These are phyloP conservation scores for Rhinatrema bivittatum DNA, from an alignment of 2,797 vertebrate genomes.

Conservation along the genomic window DNA sequence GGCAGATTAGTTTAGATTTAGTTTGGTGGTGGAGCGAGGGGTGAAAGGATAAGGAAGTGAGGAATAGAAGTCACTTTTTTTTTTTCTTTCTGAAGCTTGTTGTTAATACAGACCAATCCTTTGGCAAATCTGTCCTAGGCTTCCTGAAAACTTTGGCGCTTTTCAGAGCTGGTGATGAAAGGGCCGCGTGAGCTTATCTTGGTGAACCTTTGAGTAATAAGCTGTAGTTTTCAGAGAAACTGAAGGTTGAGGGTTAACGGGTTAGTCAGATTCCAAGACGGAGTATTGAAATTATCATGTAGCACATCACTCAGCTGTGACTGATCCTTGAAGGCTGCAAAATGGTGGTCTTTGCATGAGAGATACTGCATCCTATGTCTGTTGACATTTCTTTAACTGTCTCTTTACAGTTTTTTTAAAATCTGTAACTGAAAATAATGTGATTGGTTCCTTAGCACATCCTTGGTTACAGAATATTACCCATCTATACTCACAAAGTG, in stretches of 20 bases:
- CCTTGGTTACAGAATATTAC: no score
- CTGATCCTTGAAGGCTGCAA: slow-evolving; percentile 50
- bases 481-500: no score
- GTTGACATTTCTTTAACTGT: slow-evolving; percentile 32
- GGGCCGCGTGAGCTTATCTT: slow-evolving; percentile 11
- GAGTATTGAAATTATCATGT: slow-evolving; percentile 58
- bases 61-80: slow-evolving; percentile 10
- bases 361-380: slow-evolving; percentile 39
- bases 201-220: slow-evolving; percentile 16
- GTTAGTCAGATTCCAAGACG: slow-evolving; percentile 33
- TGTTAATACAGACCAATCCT: slow-evolving; percentile 26
- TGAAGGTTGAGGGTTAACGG: slow-evolving; percentile 15
- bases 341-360: slow-evolving; percentile 37
- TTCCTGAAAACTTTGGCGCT: slow-evolving; percentile 23
- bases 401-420: no score
- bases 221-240: slow-evolving; percentile 27
- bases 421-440: no score
- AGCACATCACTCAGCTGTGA: slow-evolving; percentile 60
- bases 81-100: slow-evolving; percentile 27
- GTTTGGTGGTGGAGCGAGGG: slow-evolving; percentile 8
- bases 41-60: no score
- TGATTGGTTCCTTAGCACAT: no score
- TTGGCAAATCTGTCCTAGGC: slow-evolving; percentile 22
- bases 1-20: slow-evolving; percentile 39
- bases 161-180: slow-evolving; percentile 28